Evolutionary conservation across 2,797 vertebrate species (phyloP), one percentile per base, ranked within the genome.

Genomic region (Macropodus opercularis): DNA sequence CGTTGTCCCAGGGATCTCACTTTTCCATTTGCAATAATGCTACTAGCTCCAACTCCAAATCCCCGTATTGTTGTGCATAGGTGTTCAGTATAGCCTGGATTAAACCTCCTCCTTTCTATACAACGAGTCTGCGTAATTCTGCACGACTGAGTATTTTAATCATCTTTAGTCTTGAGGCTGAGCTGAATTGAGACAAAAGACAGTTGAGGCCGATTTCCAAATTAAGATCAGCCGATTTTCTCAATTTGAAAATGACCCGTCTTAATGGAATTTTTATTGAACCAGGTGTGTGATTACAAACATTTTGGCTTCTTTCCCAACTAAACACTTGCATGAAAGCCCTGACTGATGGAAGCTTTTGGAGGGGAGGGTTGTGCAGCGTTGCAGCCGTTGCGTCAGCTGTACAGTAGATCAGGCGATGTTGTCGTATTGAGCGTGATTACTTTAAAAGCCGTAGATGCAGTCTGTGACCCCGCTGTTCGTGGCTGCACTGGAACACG

Each of bases 201-300:
- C 56, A 51, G 63, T 76, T 73, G 36, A 50, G 44, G 35, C 60
- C 68, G 41, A 71, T 74, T 75, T 79, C 46, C 40, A 46, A 56
- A 75, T 69, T 49, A 63, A 60, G 59, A 54, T 54, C 21, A 65
- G 49, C 22, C 3, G 1, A 55, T 80, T 65, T 69, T 73, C 57
- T 71, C 51, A 56, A 62, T 69, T 46, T 60, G 18, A 67, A 71
- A 81, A 77, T 64, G 17, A 65, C 56, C 50, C 4, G 23, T 54
- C 49, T 48, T 72, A 77, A 83, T 81, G 63, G 59, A 62, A 62
- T 49, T 71, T 61, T 48, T 80, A 71, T 79, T 57, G 67, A 70
- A 34, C 52, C 52, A 49, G 40, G 50, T 41, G 3, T 32, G 27
- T 43, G 64, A 55, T 67, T 54, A 14, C 35, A 75, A 68, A 75